A percentile compares a stretch with the other conserved stretches of the same genome.
phyloP scores from a whole-genome alignment of 2,113 vertebrate species.

The Lepus europaeus region DNA sequence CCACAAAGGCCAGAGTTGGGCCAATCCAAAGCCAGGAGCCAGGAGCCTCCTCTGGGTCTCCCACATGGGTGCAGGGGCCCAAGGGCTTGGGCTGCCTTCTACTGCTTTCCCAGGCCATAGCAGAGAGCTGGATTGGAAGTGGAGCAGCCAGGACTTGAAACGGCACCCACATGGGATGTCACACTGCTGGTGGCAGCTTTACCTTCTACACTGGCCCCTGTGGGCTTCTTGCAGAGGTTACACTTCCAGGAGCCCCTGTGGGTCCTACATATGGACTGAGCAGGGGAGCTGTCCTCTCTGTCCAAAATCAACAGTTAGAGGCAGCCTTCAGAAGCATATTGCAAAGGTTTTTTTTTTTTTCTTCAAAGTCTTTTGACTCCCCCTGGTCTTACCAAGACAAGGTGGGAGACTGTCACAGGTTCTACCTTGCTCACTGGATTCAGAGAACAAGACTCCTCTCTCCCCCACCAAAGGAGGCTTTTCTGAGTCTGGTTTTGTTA shows the following conservation, averaged over 20 bases:
- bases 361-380: background rate
- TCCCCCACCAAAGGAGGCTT: background rate
- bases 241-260: background rate
- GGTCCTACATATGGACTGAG: background rate
- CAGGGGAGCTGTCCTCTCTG: background rate
- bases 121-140: no score
- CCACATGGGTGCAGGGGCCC: no score
- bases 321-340: background rate
- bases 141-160: no score
- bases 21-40: no score
- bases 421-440: background rate
- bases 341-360: background rate
- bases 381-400: background rate
- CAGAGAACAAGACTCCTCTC: background rate
- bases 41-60: no score
- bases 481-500: conserved; percentile 2
- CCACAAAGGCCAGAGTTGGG: no score
- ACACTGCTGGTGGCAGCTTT: no score
- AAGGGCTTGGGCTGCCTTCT: no score
- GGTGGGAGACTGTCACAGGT: background rate
- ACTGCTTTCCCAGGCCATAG: no score
- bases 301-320: background rate
- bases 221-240: background rate
- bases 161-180: no score
- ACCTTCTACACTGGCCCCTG: no score